phyloP scores from a whole-genome alignment of 2,888 invertebrate species.

The Heliconius aoede region DNA sequence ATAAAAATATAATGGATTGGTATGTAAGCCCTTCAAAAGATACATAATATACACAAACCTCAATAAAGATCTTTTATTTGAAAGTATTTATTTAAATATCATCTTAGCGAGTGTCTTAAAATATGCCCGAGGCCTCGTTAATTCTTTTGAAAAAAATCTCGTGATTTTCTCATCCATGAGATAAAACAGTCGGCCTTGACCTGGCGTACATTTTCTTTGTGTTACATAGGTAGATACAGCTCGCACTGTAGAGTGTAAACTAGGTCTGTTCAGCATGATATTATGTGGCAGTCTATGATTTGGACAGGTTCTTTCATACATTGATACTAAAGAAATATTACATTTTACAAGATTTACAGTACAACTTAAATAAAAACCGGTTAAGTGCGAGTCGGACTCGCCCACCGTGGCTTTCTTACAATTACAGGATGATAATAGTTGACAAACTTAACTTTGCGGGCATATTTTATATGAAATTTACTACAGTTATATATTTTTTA shows the following conservation, averaged over 20 bases:
- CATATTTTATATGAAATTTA: too few relatives aligned
- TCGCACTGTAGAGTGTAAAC: conserved; percentile 33
- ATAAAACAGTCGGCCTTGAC: conserved; percentile 44
- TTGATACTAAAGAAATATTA: not conserved
- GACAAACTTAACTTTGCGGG: too few relatives aligned
- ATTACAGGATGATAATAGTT: too few relatives aligned
- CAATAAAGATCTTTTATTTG: conserved; percentile 26
- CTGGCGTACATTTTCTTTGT: conserved; percentile 40
- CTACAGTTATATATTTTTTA: too few relatives aligned
- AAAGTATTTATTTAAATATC: conserved; percentile 36
- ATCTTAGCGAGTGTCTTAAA: conserved; percentile 38
- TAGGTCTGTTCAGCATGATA: conserved; percentile 30
- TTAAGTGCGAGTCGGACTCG: too few relatives aligned
- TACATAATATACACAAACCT: conserved; percentile 30
- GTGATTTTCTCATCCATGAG: conserved; percentile 41
- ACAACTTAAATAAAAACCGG: not conserved
- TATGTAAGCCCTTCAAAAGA: conserved; percentile 22
- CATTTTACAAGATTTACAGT: not conserved
- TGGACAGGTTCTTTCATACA: not conserved
- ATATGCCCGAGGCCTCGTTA: conserved; percentile 37
- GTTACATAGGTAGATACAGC: conserved; percentile 30
- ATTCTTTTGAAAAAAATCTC: conserved; percentile 39
- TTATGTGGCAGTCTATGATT: conserved; percentile 7
- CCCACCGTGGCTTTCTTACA: not conserved
- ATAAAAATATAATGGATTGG: conserved; percentile 57